These are phyloP conservation scores for Thalpophila matura DNA, from an alignment of 2,888 invertebrate genomes.

Conservation along the genomic window DNA sequence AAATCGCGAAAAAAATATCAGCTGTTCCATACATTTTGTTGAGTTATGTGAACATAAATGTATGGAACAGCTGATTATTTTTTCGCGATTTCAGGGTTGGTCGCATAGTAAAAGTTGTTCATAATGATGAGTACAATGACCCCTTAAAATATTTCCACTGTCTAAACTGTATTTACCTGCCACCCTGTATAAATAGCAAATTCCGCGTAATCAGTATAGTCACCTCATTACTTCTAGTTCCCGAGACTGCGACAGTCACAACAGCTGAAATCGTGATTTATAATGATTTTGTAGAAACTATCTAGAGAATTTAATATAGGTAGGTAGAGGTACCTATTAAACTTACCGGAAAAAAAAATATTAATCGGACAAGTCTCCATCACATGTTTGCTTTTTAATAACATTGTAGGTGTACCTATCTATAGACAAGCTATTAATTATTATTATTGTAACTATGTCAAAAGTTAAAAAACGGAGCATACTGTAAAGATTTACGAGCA, in stretches of 20 bases:
- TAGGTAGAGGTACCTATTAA: conserved; percentile 1
- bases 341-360: background rate
- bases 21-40: too few relatives aligned
- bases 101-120: too few relatives aligned
- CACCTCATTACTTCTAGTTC: conserved; percentile 24
- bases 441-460: conserved; percentile 78
- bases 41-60: too few relatives aligned
- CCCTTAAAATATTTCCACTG: too few relatives aligned
- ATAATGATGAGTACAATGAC: too few relatives aligned
- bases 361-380: conserved; percentile 9
- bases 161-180: too few relatives aligned
- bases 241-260: conserved; percentile 16
- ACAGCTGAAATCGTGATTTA: conserved; percentile 23
- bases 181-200: background rate
- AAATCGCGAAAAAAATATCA: too few relatives aligned
- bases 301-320: background rate
- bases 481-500: conserved; percentile 82
- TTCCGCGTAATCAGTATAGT: conserved; percentile 17
- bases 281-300: conserved; percentile 22
- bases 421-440: conserved; percentile 66
- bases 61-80: too few relatives aligned
- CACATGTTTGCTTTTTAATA: conserved; percentile 22
- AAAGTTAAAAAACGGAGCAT: conserved; percentile 80
- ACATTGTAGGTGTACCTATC: conserved; percentile 33
- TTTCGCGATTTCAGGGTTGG: too few relatives aligned